Base-by-base conservation (phyloP, 2,888 invertebrate genomes). In the Malthinus flaveolus region DNA sequence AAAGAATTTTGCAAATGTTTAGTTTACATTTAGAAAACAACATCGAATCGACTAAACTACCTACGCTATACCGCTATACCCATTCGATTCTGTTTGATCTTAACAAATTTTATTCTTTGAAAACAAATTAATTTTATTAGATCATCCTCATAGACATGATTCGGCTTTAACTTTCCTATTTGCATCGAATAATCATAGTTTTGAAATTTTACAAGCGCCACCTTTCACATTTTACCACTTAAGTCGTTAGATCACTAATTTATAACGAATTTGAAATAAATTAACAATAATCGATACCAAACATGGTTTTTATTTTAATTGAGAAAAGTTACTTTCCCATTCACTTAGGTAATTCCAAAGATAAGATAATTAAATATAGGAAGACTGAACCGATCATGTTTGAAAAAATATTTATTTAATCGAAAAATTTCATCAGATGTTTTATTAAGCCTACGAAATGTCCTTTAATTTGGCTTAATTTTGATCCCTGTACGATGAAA, bases 11-110 rank as follows among this genome's bases (percentile, higher is more conserved):
- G 52, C 60, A 65, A 65, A 65, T 65, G 63, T 65, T 65, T 65
- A 63, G 58, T 58, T 64, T 62, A 60, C 60, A 65, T 64, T 62
- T 65, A 49, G 46, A 62, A 65, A 65, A 65, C 63, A 61, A 62
- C 62, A 60, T 64, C 62, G 23, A 60, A 58, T 42, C 47, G 50
- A 55, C 49, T 45, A 23, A 49, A 54, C 49, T 59, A 15, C 39
- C 6, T 5, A 15, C 13, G 39, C 39, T 23, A 42, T n/a, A n/a
- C n/a, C n/a, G n/a, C 39, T 42, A 23, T 11, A 15, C 39, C 10
- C 39, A 23, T n/a, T 42, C 10, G 39, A 35, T 45, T 52, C 46
- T 10, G 36, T 52, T 52, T 52, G 52, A 52, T 46, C 45, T 45
- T n/a, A 7, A 23, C 13, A 34, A 42, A n/a, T n/a, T n/a, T 42